Percentiles rank a stretch among this genome's conserved stretches.
phyloP scores from a whole-genome alignment of 53 echinoderm and acorn worm genomes.

The Astropecten irregularis region DNA sequence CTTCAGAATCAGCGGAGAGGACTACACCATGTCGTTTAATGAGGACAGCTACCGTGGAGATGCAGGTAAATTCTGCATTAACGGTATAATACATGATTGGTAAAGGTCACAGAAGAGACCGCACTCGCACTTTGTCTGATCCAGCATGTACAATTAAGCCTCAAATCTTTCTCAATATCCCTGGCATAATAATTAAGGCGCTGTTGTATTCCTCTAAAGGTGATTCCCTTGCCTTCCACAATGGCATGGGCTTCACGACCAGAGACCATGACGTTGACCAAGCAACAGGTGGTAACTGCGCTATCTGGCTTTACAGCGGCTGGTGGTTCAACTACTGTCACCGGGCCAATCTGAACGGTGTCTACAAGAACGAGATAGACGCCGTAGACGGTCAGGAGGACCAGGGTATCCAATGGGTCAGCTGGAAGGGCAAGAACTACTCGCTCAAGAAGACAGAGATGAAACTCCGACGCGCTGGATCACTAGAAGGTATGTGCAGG shows the following conservation, averaged over 20 bases:
- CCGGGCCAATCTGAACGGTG: slow-evolving; percentile 33
- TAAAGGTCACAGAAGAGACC: not conserved
- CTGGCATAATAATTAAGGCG: not conserved
- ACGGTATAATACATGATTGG: not conserved
- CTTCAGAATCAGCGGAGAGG: slow-evolving; percentile 18
- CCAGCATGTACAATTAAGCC: not conserved
- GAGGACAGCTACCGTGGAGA: not conserved
- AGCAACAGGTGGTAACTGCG: slow-evolving; percentile 33
- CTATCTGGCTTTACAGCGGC: slow-evolving; percentile 15
- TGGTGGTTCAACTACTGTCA: slow-evolving; percentile 43
- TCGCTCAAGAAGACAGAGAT: slow-evolving; percentile 32
- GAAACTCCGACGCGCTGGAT: slow-evolving; percentile 10
- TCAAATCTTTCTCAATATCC: not conserved
- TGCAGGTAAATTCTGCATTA: not conserved
- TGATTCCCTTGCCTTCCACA: slow-evolving; percentile 24
- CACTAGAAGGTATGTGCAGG: too few species aligned
- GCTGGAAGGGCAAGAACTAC: not conserved
- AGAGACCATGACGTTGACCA: slow-evolving; percentile 29
- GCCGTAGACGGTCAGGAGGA: not conserved
- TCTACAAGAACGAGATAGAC: not conserved
- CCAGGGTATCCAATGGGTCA: slow-evolving; percentile 17
- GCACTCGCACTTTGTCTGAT: not conserved
- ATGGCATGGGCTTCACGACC: slow-evolving; percentile 45
- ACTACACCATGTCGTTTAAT: not conserved
- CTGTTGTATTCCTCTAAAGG: not conserved